These are phyloP conservation scores for Varanus komodoensis DNA, from an alignment of 2,113 vertebrate genomes.

Conservation along the genomic window DNA sequence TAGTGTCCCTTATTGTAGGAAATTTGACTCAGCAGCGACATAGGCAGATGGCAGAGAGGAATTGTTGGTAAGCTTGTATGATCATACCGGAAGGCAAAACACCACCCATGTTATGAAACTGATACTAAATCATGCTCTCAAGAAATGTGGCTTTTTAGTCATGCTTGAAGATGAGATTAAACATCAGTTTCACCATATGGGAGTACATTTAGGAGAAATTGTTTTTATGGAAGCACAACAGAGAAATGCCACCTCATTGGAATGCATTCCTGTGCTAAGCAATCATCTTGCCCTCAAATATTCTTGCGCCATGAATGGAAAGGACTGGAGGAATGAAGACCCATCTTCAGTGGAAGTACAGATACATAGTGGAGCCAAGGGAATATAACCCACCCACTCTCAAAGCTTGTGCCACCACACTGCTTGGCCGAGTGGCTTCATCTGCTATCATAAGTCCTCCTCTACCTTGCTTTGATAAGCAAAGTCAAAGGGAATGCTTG, in stretches of 20 bases:
- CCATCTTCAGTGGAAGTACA: background rate
- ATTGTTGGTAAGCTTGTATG: background rate
- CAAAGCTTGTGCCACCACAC: background rate
- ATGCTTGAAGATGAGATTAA: constrained; percentile 16
- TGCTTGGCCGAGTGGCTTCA: background rate
- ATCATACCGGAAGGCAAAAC: constrained; percentile 14
- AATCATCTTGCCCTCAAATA: background rate
- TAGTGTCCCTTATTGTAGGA: background rate
- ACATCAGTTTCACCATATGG: background rate
- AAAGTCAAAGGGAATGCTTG: background rate
- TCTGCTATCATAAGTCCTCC: background rate
- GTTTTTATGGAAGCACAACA: background rate
- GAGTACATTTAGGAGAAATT: background rate
- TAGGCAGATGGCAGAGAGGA: constrained; percentile 1
- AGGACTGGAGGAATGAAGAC: background rate
- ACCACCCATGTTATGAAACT: constrained; percentile 17
- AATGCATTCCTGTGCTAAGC: background rate
- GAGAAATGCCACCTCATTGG: background rate
- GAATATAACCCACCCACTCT: background rate
- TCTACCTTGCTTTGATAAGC: background rate
- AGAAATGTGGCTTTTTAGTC: constrained; percentile 8
- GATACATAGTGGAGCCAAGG: background rate
- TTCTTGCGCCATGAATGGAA: background rate
- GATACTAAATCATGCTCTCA: constrained; percentile 1
- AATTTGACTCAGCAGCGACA: constrained; percentile 4